Conservation (phyloP, 2,113 vertebrate genomes). For the Planiliza haematocheilus region DNA sequence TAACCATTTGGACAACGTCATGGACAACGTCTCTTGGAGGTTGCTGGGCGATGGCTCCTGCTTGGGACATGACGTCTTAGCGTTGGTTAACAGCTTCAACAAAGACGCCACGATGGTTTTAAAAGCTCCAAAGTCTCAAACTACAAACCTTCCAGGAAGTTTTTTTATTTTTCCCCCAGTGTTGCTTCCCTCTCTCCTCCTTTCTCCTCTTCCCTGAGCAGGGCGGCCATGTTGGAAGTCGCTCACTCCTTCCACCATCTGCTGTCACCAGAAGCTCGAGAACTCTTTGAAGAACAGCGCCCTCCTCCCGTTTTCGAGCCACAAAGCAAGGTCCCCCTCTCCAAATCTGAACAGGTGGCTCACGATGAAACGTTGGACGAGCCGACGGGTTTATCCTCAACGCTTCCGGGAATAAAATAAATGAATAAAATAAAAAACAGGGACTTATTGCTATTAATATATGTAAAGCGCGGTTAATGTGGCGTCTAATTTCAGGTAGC, state of each 20-base stretch:
- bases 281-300: slow-evolving; percentile 63
- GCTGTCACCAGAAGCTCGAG: slow-evolving; percentile 59
- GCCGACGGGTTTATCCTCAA: slow-evolving; percentile 15
- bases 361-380: slow-evolving; percentile 51
- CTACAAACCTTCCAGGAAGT: too few relatives aligned
- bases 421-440: too few relatives aligned
- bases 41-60: too few relatives aligned
- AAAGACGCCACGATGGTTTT: too few relatives aligned
- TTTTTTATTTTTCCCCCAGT: too few relatives aligned
- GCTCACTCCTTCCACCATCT: slow-evolving; percentile 68
- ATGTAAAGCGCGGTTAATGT: slow-evolving; percentile 6
- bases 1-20: too few relatives aligned
- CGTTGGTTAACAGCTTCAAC: too few relatives aligned
- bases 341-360: slow-evolving; percentile 74
- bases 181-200: background rate
- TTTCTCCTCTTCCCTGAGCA: slow-evolving; percentile 9
- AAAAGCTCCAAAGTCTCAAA: too few relatives aligned
- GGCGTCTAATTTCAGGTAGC: slow-evolving; percentile 63
- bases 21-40: too few relatives aligned
- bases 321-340: slow-evolving; percentile 51
- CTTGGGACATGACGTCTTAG: too few relatives aligned
- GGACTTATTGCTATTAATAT: slow-evolving; percentile 40
- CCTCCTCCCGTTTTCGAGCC: slow-evolving; percentile 52
- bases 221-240: slow-evolving; percentile 60
- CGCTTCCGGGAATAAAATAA: too few relatives aligned